Evolutionary conservation across 92 coral and sea anemone species (phyloP).

Genomic region (Phymanthus crucifer): DNA sequence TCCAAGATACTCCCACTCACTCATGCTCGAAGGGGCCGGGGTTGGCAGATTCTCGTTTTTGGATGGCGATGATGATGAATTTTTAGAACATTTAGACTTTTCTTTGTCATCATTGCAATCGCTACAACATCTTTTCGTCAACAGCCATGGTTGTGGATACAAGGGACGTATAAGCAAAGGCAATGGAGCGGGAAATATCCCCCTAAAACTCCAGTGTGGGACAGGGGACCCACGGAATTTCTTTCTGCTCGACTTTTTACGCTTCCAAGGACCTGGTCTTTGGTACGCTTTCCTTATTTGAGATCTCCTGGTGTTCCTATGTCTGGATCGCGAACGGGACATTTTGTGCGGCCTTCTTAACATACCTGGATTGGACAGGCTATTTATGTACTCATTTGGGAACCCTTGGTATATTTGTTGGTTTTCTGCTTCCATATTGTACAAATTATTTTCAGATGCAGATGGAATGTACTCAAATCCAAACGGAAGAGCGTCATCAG

Average conservation of each 20-base stretch:
- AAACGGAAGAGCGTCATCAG: slow-evolving; percentile 21
- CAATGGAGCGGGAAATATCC: neutral
- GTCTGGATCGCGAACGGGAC: neutral
- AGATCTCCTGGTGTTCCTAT: neutral
- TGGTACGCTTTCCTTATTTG: neutral
- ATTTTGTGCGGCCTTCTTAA: slow-evolving; percentile 1
- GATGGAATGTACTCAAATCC: slow-evolving; percentile 40
- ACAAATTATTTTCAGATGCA: slow-evolving; percentile 11
- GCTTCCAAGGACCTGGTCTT: slow-evolving; percentile 39
- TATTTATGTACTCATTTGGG: slow-evolving; percentile 7
- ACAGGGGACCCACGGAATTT: neutral
- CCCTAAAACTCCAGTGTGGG: slow-evolving; percentile 11
- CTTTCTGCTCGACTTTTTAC: slow-evolving; percentile 3
- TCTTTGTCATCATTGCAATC: neutral
- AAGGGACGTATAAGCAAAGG: slow-evolving; percentile 25
- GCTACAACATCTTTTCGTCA: slow-evolving; percentile 25
- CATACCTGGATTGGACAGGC: slow-evolving; percentile 3
- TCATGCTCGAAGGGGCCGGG: slow-evolving; percentile 42
- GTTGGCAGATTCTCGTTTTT: slow-evolving; percentile 3
- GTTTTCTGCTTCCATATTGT: slow-evolving; percentile 24
- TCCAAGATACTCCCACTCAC: slow-evolving; percentile 74
- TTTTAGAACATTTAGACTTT: neutral
- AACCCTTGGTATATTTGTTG: slow-evolving; percentile 4
- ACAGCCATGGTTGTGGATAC: slow-evolving; percentile 32
- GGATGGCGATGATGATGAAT: neutral